These are phyloP conservation scores for Bellardia pandia DNA, from an alignment of 2,888 invertebrate genomes.

Conservation along the genomic window DNA sequence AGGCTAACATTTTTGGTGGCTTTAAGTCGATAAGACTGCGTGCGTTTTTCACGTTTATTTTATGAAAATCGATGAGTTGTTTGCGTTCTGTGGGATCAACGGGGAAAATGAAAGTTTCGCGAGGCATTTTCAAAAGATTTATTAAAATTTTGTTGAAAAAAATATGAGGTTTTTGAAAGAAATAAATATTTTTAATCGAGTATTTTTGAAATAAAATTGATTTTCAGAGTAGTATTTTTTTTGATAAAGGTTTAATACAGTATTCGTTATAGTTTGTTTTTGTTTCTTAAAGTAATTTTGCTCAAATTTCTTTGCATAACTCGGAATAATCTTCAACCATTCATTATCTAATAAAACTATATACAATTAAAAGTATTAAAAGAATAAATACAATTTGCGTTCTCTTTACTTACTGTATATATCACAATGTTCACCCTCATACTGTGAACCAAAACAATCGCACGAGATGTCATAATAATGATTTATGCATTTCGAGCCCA, in stretches of 20 bases:
- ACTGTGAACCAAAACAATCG: slow-evolving; percentile 96
- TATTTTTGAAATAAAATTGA: too few species aligned
- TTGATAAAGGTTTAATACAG: too few species aligned
- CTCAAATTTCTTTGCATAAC: neutral
- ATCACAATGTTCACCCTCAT: slow-evolving; percentile 96
- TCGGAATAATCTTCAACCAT: neutral
- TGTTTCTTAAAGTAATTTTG: too few species aligned
- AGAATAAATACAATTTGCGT: too few species aligned
- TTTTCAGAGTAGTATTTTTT: too few species aligned
- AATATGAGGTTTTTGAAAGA: neutral
- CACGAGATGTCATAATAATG: slow-evolving; percentile 95
- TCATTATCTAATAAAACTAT: neutral
- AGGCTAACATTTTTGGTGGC: slow-evolving; percentile 24
- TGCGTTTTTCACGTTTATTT: slow-evolving; percentile 18
- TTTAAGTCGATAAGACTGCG: slow-evolving; percentile 34
- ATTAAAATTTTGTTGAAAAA: slow-evolving; percentile 3
- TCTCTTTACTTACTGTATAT: slow-evolving; percentile 89
- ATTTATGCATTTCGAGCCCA: slow-evolving; percentile 95
- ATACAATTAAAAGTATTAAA: neutral
- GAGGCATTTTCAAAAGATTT: slow-evolving; percentile 1
- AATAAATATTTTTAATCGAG: neutral
- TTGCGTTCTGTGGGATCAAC: neutral
- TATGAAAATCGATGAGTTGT: neutral
- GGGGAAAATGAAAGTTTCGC: slow-evolving; percentile 14
- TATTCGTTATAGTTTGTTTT: too few species aligned